Evolutionary conservation across 1,140 invertebrate species (phyloP).

Genomic region (Asbolus verrucosus): DNA sequence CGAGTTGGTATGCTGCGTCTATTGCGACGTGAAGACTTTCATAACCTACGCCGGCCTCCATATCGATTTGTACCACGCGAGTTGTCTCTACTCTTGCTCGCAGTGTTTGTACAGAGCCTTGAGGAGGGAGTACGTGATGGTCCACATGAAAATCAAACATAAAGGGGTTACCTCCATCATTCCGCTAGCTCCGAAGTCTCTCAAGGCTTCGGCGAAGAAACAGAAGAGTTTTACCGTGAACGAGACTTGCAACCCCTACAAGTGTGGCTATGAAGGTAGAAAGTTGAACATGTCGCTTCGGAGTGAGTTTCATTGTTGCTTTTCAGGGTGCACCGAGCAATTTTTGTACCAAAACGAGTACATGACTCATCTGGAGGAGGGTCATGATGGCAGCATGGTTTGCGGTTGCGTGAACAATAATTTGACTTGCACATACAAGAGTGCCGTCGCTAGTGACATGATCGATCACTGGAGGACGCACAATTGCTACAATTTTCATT

Average conservation of each 20-base stretch:
- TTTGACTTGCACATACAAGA: not conserved
- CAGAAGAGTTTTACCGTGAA: constrained; percentile 4
- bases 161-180: constrained; percentile 39
- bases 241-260: constrained; percentile 5
- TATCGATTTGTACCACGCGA: constrained; percentile 65
- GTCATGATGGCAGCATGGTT: constrained; percentile 34
- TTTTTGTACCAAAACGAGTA: constrained; percentile 53
- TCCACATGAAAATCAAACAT: constrained; percentile 66
- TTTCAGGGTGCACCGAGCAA: constrained; percentile 32
- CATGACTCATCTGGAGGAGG: constrained; percentile 47
- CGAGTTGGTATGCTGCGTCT: constrained; percentile 55
- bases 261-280: constrained; percentile 14
- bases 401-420: constrained; percentile 44
- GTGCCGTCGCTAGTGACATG: constrained; percentile 37
- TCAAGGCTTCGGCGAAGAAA: constrained; percentile 3
- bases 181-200: not conserved
- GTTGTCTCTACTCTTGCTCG: constrained; percentile 69
- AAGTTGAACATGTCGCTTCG: not conserved
- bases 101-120: constrained; percentile 72
- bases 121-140: constrained; percentile 67
- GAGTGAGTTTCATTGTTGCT: no score
- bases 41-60: constrained; percentile 55
- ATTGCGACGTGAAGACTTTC: constrained; percentile 59
- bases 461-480: constrained; percentile 52
- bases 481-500: constrained; percentile 50